phyloP scores from a whole-genome alignment of 2,797 vertebrate genomes.

The Tokudaia tokunoshimensis region DNA sequence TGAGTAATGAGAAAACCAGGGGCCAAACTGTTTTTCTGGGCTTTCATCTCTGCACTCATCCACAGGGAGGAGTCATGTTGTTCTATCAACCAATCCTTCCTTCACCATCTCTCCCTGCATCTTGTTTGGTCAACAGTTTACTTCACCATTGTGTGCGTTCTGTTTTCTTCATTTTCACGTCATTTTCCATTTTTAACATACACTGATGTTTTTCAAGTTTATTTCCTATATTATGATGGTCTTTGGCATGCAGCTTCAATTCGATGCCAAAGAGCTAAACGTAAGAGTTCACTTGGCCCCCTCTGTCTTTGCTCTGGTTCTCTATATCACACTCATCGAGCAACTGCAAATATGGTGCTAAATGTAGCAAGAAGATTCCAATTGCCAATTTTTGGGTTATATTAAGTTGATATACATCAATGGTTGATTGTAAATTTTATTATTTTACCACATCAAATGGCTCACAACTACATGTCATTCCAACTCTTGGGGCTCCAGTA shows the following conservation, averaged over 20 bases:
- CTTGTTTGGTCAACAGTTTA: not conserved
- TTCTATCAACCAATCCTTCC: not conserved
- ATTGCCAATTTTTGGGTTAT: not conserved
- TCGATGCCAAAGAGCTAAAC: not conserved
- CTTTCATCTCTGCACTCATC: too few species aligned
- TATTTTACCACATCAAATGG: not conserved
- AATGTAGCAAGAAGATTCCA: not conserved
- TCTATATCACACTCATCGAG: not conserved
- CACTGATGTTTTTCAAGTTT: not conserved
- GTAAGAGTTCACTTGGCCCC: rapidly evolving
- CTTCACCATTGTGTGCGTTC: not conserved
- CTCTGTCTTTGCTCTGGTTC: not conserved
- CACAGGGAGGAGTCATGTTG: not conserved
- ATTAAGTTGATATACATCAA: not conserved
- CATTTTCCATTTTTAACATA: not conserved
- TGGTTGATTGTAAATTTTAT: not conserved
- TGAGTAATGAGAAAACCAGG: not conserved
- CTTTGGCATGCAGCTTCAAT: not conserved
- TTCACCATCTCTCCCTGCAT: not conserved
- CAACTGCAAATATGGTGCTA: not conserved
- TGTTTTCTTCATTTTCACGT: not conserved
- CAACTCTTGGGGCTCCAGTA: not conserved
- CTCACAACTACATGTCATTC: not conserved
- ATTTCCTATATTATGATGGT: not conserved
- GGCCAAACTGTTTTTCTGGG: not conserved